Evolutionary conservation across 30 jellyfish, hydroid and myxozoan genomes (phyloP), one percentile per base, ranked within the genome.

Genomic region (Aurelia aurita): DNA sequence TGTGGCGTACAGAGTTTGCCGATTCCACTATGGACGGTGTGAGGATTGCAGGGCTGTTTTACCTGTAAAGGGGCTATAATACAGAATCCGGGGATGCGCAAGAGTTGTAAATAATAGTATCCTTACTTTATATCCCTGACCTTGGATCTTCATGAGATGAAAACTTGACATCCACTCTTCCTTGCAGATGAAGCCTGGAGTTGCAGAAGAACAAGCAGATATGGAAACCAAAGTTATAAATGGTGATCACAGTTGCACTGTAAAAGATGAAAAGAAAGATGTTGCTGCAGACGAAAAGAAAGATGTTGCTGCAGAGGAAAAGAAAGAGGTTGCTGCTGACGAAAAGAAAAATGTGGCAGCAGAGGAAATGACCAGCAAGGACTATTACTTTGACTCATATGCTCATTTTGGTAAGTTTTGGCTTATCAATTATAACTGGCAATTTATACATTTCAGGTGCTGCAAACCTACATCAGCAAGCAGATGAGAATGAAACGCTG

Each of bases 291-390:
- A 57, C 11, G 82, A 78, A 78, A 71, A 69, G 23, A 82, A 55
- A 55, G 58, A 74, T 1, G 59, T 82, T 5, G 18, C 87, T 9
- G 91, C 91, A 23, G 93, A 80, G 58, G 99, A 95, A 31, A 89
- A 89, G 99, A 95, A 59, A 34, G 58, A 39, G 7, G 51, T 39
- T 14, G 51, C 51, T 5, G 51, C 51, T 6, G 55, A 57, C 11
- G 82, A 78, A 78, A 71, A 69, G 23, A 82, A 55, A 55, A 35
- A 74, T 1, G 59, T 82, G 2, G 18, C 87, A 19, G 91, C 91
- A 23, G 93, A 80, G 58, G 99, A 95, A 31, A 89, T 95, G 99
- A 95, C 99, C 18, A 95, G 99, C 97, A 95, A 95, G 53, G 99
- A 95, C 58, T 95, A 95, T 70, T 95, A 95, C 75, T 95, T 95